These are phyloP conservation scores for Lepilemur ruficaudatus DNA, from an alignment of 2,797 vertebrate species.

Conservation along the genomic window DNA sequence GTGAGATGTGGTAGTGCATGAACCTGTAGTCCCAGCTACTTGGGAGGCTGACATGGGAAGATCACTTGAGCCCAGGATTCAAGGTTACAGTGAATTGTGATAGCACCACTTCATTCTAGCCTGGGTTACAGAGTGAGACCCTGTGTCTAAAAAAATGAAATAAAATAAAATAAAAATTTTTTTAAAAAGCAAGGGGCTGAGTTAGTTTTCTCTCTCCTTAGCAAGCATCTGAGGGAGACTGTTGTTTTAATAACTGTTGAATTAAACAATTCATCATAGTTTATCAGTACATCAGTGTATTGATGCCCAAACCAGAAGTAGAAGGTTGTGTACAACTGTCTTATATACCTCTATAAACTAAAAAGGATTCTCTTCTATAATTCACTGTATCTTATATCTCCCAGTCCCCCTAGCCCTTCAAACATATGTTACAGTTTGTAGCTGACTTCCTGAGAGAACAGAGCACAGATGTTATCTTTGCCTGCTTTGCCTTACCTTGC, in stretches of 20 bases:
- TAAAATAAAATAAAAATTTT: neutral
- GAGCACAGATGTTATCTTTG: constrained; percentile 26
- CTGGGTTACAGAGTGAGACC: neutral
- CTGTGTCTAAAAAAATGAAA: neutral
- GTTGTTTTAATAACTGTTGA: neutral
- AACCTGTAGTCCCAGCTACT: neutral
- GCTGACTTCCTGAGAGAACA: neutral
- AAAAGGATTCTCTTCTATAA: neutral
- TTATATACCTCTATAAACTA: neutral
- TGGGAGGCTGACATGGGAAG: neutral
- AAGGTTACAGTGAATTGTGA: neutral
- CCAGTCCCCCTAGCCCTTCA: neutral
- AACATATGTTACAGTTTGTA: neutral
- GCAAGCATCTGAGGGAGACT: neutral
- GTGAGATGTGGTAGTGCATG: neutral
- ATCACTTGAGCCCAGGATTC: neutral
- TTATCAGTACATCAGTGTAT: neutral
- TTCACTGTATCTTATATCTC: neutral
- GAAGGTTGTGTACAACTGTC: neutral
- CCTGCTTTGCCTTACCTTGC: constrained; percentile 18
- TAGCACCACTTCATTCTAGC: neutral
- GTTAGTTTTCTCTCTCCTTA: neutral
- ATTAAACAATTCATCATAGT: neutral
- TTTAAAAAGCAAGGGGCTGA: neutral
- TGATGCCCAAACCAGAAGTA: neutral